Conservation (phyloP, 64 coral and sea anemone species). For the Dendronephthya gigantea region DNA sequence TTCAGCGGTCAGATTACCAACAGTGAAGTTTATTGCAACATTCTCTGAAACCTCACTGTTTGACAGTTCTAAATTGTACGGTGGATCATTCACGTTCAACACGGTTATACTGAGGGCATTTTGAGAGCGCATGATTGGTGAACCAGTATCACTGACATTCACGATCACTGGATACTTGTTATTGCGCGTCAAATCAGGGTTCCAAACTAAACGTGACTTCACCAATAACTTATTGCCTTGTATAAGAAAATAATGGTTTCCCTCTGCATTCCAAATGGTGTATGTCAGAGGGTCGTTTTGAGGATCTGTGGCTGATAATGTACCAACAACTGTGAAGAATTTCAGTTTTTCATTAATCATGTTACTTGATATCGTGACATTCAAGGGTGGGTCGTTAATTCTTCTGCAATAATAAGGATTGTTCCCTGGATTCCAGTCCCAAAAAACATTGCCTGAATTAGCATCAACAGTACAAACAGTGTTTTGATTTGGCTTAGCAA, state of each 20-base stretch:
- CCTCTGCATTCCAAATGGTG: not conserved
- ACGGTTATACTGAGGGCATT: not conserved
- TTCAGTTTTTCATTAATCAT: not conserved
- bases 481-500: not conserved
- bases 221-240: not conserved
- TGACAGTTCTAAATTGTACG: not conserved
- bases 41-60: not conserved
- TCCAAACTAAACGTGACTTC: not conserved
- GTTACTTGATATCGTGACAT: not conserved
- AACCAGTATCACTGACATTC: not conserved
- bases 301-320: not conserved
- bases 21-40: not conserved
- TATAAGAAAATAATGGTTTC: not conserved
- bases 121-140: not conserved
- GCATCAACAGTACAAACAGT: not conserved
- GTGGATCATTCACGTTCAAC: not conserved
- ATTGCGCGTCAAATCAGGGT: not conserved
- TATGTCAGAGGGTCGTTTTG: not conserved
- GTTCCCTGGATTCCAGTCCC: not conserved
- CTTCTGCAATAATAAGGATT: not conserved
- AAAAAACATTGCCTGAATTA: not conserved
- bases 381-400: not conserved
- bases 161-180: not conserved
- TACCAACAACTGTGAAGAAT: not conserved
- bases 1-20: not conserved